Evolutionary conservation across 2,888 invertebrate genomes (phyloP), one percentile per base, ranked within the genome.

Genomic region (Pseudococcus jackbeardsleyi): DNA sequence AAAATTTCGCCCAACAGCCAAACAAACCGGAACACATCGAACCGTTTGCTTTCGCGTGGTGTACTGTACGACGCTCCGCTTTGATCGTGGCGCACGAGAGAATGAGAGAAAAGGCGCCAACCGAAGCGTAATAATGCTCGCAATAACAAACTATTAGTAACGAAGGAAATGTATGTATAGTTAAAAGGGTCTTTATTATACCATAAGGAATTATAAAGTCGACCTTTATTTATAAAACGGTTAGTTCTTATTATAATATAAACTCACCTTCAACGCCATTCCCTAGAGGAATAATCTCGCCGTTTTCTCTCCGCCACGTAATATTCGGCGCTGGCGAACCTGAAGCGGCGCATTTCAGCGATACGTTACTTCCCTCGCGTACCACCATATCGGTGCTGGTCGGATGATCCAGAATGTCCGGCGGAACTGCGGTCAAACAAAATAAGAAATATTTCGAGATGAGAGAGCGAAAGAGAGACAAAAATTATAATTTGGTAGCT

Each of bases 341-440:
- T 86, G 96, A 96, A 0, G 97, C 98, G 17, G 96, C 96, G 91
- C 98, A 98, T n/a, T 95, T 93, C 88, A 98, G 93, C 89, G 95
- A 96, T 87, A 97, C 96, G 91, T 96, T 97, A 90, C 95, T 95
- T 46, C 97, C 97, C 92, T 97, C 97, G 59, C 95, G 92, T n/a
- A 96, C 96, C 89, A 95, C 95, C 93, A 96, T 95, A 92, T 97
- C 96, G 89, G 96, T 95, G 91, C 96, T 96, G 89, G 96, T 96
- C 84, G 96, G 95, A 91, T 96, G 95, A 92, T 97, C 96, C 91
- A 96, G 92, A 91, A 97, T 96, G 91, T 96, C 96, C 89, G 96
- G 96, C 50, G 96, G 96, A 89, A 96, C 96, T 96, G 92, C 89
- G 92, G 22, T 64, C 8, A 64, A 64, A 64, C 9, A 64, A 22